Evolutionary conservation across 2,797 vertebrate genomes (phyloP).

Genomic region (Spheniscus humboldti): DNA sequence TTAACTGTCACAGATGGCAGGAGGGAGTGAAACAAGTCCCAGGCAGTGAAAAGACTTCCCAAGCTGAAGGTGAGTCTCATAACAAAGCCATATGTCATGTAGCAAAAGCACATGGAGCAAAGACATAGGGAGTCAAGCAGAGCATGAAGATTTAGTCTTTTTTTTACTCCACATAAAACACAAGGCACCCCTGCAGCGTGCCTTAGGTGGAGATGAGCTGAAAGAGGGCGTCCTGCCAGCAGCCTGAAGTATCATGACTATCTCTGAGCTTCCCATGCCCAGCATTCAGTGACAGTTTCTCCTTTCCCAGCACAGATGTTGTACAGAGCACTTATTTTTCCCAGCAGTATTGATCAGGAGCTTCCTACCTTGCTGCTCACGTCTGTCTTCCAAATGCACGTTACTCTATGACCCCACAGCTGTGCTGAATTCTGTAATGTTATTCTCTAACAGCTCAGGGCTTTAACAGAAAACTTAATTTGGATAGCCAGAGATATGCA

Average conservation of each 20-base stretch:
- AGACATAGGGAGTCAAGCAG: not conserved
- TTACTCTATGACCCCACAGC: not conserved
- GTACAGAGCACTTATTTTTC: not conserved
- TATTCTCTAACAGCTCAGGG: not conserved
- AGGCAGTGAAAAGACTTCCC: not conserved
- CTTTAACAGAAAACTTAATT: not conserved
- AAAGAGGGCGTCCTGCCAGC: not conserved
- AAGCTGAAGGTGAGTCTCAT: not conserved
- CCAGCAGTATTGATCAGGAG: not conserved
- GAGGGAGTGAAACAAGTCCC: not conserved
- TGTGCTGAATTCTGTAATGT: not conserved
- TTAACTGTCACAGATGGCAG: not conserved
- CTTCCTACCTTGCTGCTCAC: not conserved
- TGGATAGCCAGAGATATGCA: not conserved
- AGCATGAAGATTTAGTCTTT: not conserved
- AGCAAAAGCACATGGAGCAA: not conserved
- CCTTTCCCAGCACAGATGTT: not conserved
- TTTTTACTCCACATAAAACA: not conserved
- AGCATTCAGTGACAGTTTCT: not conserved
- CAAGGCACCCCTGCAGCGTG: not conserved
- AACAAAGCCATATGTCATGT: not conserved
- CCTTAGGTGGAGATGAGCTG: not conserved
- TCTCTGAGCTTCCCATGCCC: not conserved
- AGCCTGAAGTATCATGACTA: not conserved
- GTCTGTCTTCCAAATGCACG: not conserved